Evolutionary conservation across 2,113 vertebrate species (phyloP).

Genomic region (Clarias gariepinus): DNA sequence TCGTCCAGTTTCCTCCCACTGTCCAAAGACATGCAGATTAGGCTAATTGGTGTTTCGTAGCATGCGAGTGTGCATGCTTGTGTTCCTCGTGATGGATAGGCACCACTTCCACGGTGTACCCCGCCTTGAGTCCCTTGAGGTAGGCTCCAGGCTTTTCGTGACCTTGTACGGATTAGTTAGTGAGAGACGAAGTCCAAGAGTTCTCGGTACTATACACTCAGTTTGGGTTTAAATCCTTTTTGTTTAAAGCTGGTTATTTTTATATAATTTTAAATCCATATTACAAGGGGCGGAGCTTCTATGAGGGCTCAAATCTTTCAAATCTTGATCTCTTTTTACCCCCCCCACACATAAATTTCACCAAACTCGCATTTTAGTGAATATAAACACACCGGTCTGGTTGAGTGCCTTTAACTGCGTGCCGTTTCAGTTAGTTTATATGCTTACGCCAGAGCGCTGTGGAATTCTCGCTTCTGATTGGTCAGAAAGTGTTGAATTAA

Average conservation of each 20-base stretch:
- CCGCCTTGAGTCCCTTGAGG: too few species aligned
- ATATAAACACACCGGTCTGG: neutral
- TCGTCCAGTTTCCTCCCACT: too few species aligned
- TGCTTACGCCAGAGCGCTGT: neutral
- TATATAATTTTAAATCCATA: neutral
- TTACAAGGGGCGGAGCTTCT: neutral
- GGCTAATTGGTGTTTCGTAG: too few species aligned
- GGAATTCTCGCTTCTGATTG: neutral
- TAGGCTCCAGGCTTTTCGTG: too few species aligned
- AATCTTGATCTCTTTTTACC: neutral
- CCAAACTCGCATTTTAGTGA: neutral
- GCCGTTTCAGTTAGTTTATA: too few species aligned
- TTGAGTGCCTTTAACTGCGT: neutral
- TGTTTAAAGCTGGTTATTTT: neutral
- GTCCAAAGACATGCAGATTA: too few species aligned
- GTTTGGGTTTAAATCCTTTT: neutral
- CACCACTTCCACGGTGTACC: too few species aligned
- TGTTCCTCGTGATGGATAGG: too few species aligned
- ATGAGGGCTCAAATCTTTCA: neutral
- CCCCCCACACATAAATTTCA: neutral
- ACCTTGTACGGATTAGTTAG: too few species aligned
- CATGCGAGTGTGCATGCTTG: too few species aligned
- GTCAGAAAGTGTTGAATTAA: neutral
- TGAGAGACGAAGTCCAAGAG: too few species aligned
- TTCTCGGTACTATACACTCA: neutral